A percentile compares a stretch with the other conserved stretches of the same genome.
These are phyloP conservation scores for Ommatoiulus sabulosus DNA, from an alignment of 2,888 invertebrate species.

Conservation along the genomic window DNA sequence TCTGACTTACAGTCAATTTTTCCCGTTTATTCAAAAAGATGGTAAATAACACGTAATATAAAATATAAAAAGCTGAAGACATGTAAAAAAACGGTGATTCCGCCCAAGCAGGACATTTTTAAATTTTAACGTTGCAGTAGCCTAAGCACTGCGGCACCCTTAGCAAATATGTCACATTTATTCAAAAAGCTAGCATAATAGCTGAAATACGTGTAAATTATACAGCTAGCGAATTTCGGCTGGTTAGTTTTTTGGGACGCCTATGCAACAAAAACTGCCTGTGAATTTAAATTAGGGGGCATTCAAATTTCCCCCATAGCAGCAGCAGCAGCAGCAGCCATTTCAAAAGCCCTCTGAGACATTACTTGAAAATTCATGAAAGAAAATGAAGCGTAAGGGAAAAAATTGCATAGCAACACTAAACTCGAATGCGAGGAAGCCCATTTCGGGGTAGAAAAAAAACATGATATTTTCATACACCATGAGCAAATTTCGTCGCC, in stretches of 20 bases:
- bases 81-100: no score
- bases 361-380: slow-evolving; percentile 5
- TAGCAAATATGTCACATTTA: neutral
- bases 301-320: neutral
- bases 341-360: neutral
- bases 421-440: neutral
- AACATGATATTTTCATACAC: neutral
- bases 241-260: neutral
- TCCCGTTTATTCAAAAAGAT: no score
- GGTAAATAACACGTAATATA: no score
- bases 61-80: no score
- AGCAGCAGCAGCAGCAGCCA: neutral
- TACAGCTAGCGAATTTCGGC: neutral
- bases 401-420: slow-evolving; percentile 13
- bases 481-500: neutral
- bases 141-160: neutral
- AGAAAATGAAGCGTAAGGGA: slow-evolving; percentile 23
- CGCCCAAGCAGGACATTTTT: no score
- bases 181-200: neutral
- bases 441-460: neutral
- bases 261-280: neutral
- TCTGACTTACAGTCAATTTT: no score
- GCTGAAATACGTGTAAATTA: neutral
- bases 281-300: neutral
- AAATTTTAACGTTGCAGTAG: neutral